Evolutionary conservation across 2,113 vertebrate genomes (phyloP).

Genomic region (Eidolon helvum): DNA sequence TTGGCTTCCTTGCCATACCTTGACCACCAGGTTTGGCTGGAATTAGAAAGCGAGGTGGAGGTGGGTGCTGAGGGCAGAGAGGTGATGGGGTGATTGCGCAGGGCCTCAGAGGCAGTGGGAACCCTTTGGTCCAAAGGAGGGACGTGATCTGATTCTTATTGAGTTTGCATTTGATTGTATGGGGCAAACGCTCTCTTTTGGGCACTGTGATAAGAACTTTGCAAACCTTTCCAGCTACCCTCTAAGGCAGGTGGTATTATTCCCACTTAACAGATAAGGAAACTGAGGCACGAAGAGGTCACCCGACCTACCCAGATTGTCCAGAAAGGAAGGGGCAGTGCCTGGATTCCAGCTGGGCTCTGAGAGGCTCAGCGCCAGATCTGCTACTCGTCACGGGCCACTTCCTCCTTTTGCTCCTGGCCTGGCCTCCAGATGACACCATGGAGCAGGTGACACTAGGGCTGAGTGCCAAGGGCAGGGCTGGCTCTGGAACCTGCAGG

Average conservation of each 20-base stretch:
- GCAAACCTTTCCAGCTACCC: not conserved
- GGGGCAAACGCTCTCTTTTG: not conserved
- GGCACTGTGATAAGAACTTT: not conserved
- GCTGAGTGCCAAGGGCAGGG: not conserved
- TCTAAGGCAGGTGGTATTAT: not conserved
- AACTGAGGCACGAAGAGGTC: not conserved
- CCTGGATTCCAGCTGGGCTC: not conserved
- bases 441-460: not conserved
- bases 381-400: fast-evolving
- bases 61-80: not conserved
- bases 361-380: not conserved
- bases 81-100: not conserved
- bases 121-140: not conserved
- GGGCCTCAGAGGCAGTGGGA: not conserved
- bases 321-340: not conserved
- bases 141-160: not conserved
- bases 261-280: not conserved
- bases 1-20: not conserved
- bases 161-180: not conserved
- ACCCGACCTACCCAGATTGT: not conserved
- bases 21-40: not conserved
- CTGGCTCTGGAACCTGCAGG: not conserved
- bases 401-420: not conserved
- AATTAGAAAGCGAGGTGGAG: not conserved
- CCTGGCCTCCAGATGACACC: not conserved